These are phyloP conservation scores for Pseudoips prasinana DNA, from an alignment of 2,888 invertebrate species.

Conservation along the genomic window DNA sequence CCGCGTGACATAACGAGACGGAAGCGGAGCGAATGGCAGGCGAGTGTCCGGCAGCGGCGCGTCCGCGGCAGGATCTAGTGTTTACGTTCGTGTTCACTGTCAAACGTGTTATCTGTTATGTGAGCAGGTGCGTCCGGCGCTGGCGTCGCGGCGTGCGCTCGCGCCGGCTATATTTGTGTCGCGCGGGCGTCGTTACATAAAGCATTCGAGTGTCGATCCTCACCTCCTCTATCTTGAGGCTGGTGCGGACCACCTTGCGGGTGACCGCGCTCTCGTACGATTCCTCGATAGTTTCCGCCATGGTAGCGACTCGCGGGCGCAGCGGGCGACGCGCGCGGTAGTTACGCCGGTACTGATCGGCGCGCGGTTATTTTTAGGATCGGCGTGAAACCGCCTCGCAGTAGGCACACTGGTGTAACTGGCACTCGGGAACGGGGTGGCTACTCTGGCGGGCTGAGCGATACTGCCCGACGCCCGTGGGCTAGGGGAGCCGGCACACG, in stretches of 20 bases:
- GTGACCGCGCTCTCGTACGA: conserved; percentile 86
- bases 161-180: conserved; percentile 62
- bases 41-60: conserved; percentile 23
- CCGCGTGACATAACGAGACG: conserved; percentile 10
- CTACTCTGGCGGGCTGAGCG: conserved; percentile 35
- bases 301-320: conserved; percentile 75
- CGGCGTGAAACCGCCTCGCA: conserved; percentile 53
- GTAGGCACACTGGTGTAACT: conserved; percentile 28
- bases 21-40: conserved; percentile 22
- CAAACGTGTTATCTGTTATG: conserved; percentile 74
- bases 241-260: conserved; percentile 86
- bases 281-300: conserved; percentile 88
- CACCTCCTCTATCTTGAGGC: conserved; percentile 88
- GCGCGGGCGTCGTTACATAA: conserved; percentile 71
- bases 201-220: conserved; percentile 70
- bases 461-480: conserved; percentile 28
- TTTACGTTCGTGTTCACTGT: conserved; percentile 76
- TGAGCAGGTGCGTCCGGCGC: conserved; percentile 65
- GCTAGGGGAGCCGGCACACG: conserved; percentile 24
- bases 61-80: conserved; percentile 44
- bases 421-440: conserved; percentile 49
- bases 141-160: conserved; percentile 49
- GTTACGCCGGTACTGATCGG: conserved; percentile 75
- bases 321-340: conserved; percentile 75
- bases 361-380: conserved; percentile 75